Conservation (phyloP, 2,113 vertebrate species). For the Tinamus guttatus region DNA sequence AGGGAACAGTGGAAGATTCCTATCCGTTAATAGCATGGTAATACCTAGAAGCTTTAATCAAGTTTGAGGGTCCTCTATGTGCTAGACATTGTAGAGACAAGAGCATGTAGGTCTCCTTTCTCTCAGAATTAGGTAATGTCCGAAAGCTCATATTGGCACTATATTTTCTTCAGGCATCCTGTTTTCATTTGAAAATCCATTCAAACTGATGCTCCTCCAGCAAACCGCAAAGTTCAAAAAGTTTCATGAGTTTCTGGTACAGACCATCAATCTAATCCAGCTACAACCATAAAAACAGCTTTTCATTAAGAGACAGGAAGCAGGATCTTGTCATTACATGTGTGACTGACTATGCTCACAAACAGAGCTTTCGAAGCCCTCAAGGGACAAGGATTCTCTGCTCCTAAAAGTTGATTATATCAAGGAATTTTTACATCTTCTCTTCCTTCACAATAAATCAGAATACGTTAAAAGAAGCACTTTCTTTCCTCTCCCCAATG, state of each 20-base stretch:
- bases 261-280: not conserved
- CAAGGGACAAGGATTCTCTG: not conserved
- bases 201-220: not conserved
- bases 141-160: not conserved
- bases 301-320: not conserved
- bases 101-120: not conserved
- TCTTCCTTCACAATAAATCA: not conserved
- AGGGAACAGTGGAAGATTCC: not conserved
- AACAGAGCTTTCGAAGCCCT: not conserved
- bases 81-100: not conserved
- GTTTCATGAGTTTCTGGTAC: not conserved
- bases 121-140: not conserved
- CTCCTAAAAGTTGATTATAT: not conserved
- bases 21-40: not conserved
- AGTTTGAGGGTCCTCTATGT: not conserved
- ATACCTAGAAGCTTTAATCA: not conserved
- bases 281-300: not conserved
- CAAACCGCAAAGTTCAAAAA: not conserved
- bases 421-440: conserved; percentile 7
- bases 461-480: not conserved
- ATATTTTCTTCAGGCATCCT: not conserved
- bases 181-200: not conserved
- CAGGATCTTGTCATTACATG: not conserved
- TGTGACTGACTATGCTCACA: not conserved
- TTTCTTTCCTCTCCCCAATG: not conserved